Percentiles rank a stretch among this genome's conserved stretches.
Evolutionary conservation across 2,888 invertebrate genomes (phyloP).

Genomic region (Theodoxus fluviatilis): DNA sequence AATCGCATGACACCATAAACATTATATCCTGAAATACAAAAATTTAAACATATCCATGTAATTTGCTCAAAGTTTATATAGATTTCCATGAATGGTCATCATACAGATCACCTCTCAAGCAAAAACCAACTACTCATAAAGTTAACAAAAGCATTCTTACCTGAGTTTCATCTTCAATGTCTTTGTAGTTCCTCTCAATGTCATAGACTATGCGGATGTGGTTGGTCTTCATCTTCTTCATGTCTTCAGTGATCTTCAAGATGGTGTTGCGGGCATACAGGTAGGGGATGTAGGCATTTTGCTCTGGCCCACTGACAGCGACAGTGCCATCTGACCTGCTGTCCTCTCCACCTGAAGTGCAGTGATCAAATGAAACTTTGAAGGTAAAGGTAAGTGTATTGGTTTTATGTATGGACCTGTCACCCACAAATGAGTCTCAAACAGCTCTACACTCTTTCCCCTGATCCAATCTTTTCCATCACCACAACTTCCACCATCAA

Average conservation of each 20-base stretch:
- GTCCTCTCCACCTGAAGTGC: constrained; percentile 24
- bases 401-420: not conserved
- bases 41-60: no score
- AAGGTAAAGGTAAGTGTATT: not conserved
- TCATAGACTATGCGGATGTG: constrained; percentile 58
- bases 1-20: no score
- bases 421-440: not conserved
- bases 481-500: no score
- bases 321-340: constrained; percentile 21
- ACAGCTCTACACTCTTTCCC: not conserved
- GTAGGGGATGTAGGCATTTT: constrained; percentile 62
- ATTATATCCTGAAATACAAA: no score
- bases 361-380: not conserved
- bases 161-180: constrained; percentile 61
- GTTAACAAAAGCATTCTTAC: no score
- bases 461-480: not conserved
- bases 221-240: constrained; percentile 58
- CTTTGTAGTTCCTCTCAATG: constrained; percentile 55
- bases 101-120: no score
- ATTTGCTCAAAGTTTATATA: no score
- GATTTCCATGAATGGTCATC: no score
- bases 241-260: constrained; percentile 57
- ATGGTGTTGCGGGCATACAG: constrained; percentile 54
- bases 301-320: constrained; percentile 36
- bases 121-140: no score